phyloP scores from a whole-genome alignment of 2,888 invertebrate genomes.

The Meghimatium bilineatum region DNA sequence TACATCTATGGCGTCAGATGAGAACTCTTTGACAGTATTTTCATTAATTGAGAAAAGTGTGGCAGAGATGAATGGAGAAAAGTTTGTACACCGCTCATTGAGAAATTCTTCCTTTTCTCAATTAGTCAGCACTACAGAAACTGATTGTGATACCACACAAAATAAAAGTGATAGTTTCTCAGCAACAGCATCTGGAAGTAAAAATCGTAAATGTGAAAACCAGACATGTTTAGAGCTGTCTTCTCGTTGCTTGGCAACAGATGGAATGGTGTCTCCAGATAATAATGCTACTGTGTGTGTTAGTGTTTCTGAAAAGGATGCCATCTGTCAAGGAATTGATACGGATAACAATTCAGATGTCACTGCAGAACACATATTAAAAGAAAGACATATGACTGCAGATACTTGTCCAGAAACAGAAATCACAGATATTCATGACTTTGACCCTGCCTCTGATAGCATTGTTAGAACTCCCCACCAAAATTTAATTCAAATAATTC shows the following conservation, averaged over 20 bases:
- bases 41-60: constrained; percentile 26
- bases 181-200: background rate
- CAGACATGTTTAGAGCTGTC: background rate
- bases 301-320: background rate
- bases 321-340: background rate
- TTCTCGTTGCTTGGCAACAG: background rate
- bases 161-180: background rate
- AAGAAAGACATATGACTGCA: background rate
- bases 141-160: background rate
- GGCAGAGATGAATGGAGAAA: constrained; percentile 30
- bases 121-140: background rate
- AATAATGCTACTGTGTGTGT: background rate
- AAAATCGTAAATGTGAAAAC: background rate
- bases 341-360: background rate
- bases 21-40: constrained; percentile 33
- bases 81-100: constrained; percentile 18
- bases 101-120: background rate
- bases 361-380: background rate
- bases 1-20: background rate
- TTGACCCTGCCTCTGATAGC: background rate
- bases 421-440: background rate
- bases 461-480: background rate
- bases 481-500: background rate
- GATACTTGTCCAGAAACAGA: background rate
- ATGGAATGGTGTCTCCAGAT: background rate